These are phyloP conservation scores for Emydura subglobosa DNA, from an alignment of 2,113 vertebrate genomes.

Conservation along the genomic window DNA sequence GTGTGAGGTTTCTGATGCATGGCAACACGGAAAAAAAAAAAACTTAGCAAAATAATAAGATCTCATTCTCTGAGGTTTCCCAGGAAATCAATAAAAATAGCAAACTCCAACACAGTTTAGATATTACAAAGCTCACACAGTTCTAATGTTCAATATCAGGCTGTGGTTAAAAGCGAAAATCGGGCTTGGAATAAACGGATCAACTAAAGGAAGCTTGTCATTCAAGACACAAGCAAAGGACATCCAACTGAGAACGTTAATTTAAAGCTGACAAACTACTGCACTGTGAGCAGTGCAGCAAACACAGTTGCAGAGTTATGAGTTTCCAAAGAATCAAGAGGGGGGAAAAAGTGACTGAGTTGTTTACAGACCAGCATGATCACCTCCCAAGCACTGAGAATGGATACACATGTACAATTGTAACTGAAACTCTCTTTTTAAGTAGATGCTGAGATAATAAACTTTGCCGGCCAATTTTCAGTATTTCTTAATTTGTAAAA, in stretches of 20 bases:
- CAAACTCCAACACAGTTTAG: constrained; percentile 47
- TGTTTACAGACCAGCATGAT: constrained; percentile 19
- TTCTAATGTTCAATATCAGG: constrained; percentile 16
- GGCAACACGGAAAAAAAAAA: constrained; percentile 16
- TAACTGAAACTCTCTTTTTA: constrained; percentile 41
- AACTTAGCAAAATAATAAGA: background rate
- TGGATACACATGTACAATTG: background rate
- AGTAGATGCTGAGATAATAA: constrained; percentile 48
- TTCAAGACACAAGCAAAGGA: background rate
- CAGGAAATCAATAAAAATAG: constrained; percentile 54
- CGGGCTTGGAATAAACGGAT: background rate
- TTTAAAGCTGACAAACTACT: constrained; percentile 10
- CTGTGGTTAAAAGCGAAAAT: constrained; percentile 21
- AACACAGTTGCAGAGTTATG: background rate
- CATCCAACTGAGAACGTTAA: background rate
- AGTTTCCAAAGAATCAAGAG: constrained; percentile 34
- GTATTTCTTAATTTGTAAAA: constrained; percentile 46
- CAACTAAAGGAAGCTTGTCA: background rate
- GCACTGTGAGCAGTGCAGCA: background rate
- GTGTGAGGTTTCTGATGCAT: background rate
- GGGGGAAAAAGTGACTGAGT: background rate
- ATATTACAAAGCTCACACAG: constrained; percentile 3
- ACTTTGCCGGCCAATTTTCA: constrained; percentile 35
- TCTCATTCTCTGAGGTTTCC: constrained; percentile 44
- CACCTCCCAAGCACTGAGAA: constrained; percentile 41